A percentile compares a stretch with the other conserved stretches of the same genome.
Evolutionary conservation across 1,140 invertebrate genomes (phyloP).

Genomic region (Adoxophyes honmai): DNA sequence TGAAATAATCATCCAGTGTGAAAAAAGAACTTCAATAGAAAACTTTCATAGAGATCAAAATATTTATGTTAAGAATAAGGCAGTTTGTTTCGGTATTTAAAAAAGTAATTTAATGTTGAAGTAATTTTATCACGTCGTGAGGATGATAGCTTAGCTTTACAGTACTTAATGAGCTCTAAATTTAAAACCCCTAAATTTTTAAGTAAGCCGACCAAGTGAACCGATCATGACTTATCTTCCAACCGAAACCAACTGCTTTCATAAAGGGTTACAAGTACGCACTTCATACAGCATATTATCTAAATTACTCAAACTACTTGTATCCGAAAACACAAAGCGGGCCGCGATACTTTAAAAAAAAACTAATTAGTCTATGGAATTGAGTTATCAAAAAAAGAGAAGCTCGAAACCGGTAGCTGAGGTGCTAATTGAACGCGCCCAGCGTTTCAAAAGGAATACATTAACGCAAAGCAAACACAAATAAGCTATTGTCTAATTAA

Average conservation of each 20-base stretch:
- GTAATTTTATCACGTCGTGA: too few species aligned
- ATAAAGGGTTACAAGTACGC: slow-evolving; percentile 15
- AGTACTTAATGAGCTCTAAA: too few species aligned
- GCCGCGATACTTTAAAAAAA: slow-evolving; percentile 11
- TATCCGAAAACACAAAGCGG: slow-evolving; percentile 1
- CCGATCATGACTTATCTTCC: slow-evolving; percentile 2
- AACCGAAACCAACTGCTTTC: not conserved
- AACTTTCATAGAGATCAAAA: too few species aligned
- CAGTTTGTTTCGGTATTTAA: too few species aligned
- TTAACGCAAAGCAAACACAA: slow-evolving; percentile 73
- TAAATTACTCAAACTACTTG: slow-evolving; percentile 3
- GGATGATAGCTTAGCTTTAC: too few species aligned
- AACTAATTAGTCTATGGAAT: slow-evolving; percentile 15
- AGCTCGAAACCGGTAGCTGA: slow-evolving; percentile 45
- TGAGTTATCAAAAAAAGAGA: slow-evolving; percentile 10
- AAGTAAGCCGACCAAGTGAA: too few species aligned
- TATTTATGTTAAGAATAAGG: too few species aligned
- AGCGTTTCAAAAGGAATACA: slow-evolving; percentile 66
- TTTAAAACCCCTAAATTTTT: not conserved
- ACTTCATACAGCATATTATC: not conserved
- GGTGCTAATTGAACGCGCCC: slow-evolving; percentile 64
- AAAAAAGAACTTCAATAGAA: too few species aligned
- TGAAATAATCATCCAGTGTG: too few species aligned
- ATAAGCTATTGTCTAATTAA: slow-evolving; percentile 75
- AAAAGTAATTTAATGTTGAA: too few species aligned